A percentile compares a stretch with the other conserved stretches of the same genome.
Conservation (phyloP, 1,140 invertebrate species). For the Adelges cooleyi region DNA sequence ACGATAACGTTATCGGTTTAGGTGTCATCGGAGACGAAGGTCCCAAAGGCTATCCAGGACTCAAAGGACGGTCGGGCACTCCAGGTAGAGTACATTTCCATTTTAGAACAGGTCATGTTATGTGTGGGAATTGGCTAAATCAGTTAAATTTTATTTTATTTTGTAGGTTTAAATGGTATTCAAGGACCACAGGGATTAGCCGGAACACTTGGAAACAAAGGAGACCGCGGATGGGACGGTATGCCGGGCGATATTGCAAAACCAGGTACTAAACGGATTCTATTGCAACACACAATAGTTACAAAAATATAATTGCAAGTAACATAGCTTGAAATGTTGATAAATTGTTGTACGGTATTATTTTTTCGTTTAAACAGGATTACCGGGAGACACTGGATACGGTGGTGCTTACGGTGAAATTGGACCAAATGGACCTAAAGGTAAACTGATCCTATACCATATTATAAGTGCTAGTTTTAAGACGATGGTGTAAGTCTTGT, state of each 20-base stretch:
- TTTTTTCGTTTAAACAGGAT: constrained; percentile 18
- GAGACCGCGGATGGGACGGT: constrained; percentile 35
- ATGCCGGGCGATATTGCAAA: constrained; percentile 35
- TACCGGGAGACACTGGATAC: constrained; percentile 36
- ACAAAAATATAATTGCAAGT: background rate
- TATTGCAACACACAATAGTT: too few species aligned
- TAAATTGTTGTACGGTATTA: background rate
- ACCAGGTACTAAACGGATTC: constrained; percentile 36
- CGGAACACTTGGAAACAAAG: constrained; percentile 48
- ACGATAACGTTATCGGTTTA: background rate
- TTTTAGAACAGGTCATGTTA: too few species aligned
- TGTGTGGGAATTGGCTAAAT: too few species aligned
- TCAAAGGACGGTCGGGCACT: constrained; percentile 48
- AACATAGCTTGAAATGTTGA: background rate
- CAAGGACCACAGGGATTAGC: constrained; percentile 32
- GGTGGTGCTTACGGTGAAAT: constrained; percentile 39
- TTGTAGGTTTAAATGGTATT: background rate
- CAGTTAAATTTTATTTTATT: too few species aligned
- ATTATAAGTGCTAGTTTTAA: too few species aligned
- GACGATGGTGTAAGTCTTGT: too few species aligned
- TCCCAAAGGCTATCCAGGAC: constrained; percentile 41
- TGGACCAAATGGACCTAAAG: constrained; percentile 36
- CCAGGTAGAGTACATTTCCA: background rate
- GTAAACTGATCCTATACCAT: too few species aligned
- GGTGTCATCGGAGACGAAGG: constrained; percentile 13